Evolutionary conservation across 2,888 invertebrate genomes (phyloP).

Genomic region (Poecilus cupreus): DNA sequence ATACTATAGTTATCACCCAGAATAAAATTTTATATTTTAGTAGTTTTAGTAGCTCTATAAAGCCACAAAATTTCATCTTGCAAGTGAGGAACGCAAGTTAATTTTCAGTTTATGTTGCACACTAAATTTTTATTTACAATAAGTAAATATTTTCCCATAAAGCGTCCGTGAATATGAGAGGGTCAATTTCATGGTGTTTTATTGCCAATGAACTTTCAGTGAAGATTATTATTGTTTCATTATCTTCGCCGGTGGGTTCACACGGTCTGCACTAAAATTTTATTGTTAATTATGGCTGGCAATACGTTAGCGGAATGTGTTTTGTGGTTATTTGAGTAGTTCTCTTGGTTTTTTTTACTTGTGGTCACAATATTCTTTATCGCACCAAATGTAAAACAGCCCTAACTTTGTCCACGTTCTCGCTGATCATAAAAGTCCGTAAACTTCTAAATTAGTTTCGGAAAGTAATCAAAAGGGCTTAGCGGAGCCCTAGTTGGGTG

Average conservation of each 20-base stretch:
- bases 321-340: background rate
- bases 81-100: slow-evolving; percentile 6
- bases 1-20: background rate
- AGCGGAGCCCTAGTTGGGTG: background rate
- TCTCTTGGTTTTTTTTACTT: background rate
- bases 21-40: slow-evolving; percentile 15
- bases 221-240: slow-evolving; percentile 33
- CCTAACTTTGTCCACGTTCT: too few relatives aligned
- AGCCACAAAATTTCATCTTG: background rate
- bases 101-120: slow-evolving; percentile 11
- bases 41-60: background rate
- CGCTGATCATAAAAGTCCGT: slow-evolving; percentile 49
- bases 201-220: slow-evolving; percentile 12
- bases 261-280: slow-evolving; percentile 28
- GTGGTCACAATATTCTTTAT: too few relatives aligned
- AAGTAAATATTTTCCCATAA: slow-evolving; percentile 50
- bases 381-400: too few relatives aligned
- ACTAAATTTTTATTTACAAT: slow-evolving; percentile 32
- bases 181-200: slow-evolving; percentile 31
- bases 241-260: slow-evolving; percentile 17
- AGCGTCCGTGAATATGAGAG: background rate
- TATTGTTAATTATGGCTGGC: slow-evolving; percentile 15
- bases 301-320: background rate
- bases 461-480: slow-evolving; percentile 54
- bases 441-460: slow-evolving; percentile 55